Evolutionary conservation across 1,140 invertebrate species (phyloP), one percentile per base, ranked within the genome.

Genomic region (Apocrypta bakeri): DNA sequence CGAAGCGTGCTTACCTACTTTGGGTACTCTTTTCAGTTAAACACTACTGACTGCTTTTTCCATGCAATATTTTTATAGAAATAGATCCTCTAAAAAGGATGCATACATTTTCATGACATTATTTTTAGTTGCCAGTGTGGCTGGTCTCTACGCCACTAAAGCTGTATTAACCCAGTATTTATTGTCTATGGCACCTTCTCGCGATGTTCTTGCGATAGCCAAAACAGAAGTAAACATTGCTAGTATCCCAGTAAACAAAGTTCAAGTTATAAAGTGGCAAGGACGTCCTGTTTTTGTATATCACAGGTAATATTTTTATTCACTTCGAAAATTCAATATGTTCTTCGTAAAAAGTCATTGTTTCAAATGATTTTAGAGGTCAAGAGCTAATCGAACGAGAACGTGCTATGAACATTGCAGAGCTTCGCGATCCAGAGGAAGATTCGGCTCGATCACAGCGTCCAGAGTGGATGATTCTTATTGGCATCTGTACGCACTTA

Each of bases 401-500:
- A 88, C 88, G 90, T 63, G 86, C 87, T 40, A 95, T 96, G 9
- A 92, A 94, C 85, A 74, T 97, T 2, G 84, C 90, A n/a, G 87
- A 91, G 4, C 91, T 98, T 24, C 93, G 96, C 73, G 95, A 98
- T 90, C 97, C 96, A 1, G 91, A 97, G 88, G 90, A 93, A 68
- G 96, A 97, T 87, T 92, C 93, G 24, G 94, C 96, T 56, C 84
- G 88, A 81, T 72, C 85, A 0, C 81, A 89, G 73, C 86, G 84
- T 82, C 94, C 95, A 21, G 94, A 98, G 85, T 98, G 97, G 96
- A 92, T 98, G 17, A 91, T 98, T 78, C 91, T 98, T 0, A 90
- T 98, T 83, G 97, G 97, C 82, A 95, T 98, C 71, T 98, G 97
- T 91, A 98, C 97, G 73, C 97, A 98, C 93, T 93, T 98, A 79